Evolutionary conservation across 1,140 invertebrate genomes (phyloP).

Genomic region (Bombus vancouverensis): DNA sequence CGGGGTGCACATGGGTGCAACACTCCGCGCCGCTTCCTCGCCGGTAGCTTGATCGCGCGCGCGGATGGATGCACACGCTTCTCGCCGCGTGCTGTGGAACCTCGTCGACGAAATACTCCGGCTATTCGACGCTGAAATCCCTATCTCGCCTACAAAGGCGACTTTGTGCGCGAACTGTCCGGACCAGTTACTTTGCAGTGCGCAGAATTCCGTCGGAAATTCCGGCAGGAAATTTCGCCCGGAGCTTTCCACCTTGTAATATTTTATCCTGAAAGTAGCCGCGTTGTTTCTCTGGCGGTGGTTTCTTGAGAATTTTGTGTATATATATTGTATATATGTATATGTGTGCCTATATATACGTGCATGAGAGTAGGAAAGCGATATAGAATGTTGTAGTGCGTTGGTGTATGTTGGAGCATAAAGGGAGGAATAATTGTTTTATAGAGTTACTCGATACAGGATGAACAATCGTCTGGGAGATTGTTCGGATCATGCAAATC

Average conservation of each 20-base stretch:
- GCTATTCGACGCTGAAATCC: constrained; percentile 18
- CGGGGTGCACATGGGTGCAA: no score
- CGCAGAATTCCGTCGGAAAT: constrained; percentile 32
- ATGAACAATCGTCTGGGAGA: neutral
- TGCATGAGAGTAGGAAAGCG: neutral
- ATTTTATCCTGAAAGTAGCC: neutral
- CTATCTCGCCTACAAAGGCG: constrained; percentile 28
- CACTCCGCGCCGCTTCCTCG: constrained; percentile 38
- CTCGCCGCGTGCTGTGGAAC: neutral
- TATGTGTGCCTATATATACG: neutral
- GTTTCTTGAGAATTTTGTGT: neutral
- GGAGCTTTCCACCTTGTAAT: neutral
- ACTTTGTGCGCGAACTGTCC: constrained; percentile 23
- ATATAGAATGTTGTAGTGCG: neutral
- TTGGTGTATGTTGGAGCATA: neutral
- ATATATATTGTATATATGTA: no score
- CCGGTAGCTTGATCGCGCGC: neutral
- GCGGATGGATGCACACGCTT: constrained; percentile 7
- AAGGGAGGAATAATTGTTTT: neutral
- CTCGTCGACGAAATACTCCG: neutral
- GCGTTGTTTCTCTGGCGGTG: neutral
- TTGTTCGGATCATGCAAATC: constrained; percentile 18
- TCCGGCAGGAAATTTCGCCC: constrained; percentile 19
- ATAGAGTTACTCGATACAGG: neutral
- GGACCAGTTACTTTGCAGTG: constrained; percentile 23